Base-by-base conservation (phyloP, 2,888 invertebrate genomes). In the Sinopyrophorus schimmeli region DNA sequence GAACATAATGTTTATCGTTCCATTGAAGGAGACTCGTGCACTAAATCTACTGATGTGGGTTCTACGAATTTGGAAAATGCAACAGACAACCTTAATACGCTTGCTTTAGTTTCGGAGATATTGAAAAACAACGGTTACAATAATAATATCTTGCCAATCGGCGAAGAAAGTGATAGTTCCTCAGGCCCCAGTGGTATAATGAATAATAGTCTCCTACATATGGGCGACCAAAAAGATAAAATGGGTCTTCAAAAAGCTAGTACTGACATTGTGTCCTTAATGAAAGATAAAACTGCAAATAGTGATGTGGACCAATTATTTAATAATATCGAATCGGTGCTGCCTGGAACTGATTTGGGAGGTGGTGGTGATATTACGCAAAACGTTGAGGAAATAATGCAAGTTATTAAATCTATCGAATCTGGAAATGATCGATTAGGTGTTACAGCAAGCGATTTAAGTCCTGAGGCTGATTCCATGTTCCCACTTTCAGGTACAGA, bases 341-440 rank as follows among this genome's bases (percentile, higher is more conserved):
- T 68, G 49, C 63, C 66, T 14, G 58, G 66, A 28, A 59, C 67
- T 14, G 71, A 78, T 20, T 39, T 55, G 4, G 53, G 47, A 17
- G 47, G 44, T 14, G 43, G 43, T 16, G 53, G 54, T 17, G 60
- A 62, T 42, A 50, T 57, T 23, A 50, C 46, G 11, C 80, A 79
- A 53, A 77, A 78, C 65, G 79, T 78, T 2, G 80, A 81, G 15
- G 89, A 86, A 57, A 75, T 90, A 39, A 77, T 89, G 58, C 86
- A 87, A 69, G 89, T 84, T 2, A 83, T 90, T 31, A 87, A 87
- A 71, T 86, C 84, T 4, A 80, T 89, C 58, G 89, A 87, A 60
- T 77, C 74, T 12, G 78, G 77, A 52, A 67, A 74, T 43, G 80
- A 80, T 60, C 56, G 61, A 41, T 48, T 65, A 30, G 61, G 64